Evolutionary conservation across 2,888 invertebrate genomes (phyloP).

Genomic region (Diadromus collaris): DNA sequence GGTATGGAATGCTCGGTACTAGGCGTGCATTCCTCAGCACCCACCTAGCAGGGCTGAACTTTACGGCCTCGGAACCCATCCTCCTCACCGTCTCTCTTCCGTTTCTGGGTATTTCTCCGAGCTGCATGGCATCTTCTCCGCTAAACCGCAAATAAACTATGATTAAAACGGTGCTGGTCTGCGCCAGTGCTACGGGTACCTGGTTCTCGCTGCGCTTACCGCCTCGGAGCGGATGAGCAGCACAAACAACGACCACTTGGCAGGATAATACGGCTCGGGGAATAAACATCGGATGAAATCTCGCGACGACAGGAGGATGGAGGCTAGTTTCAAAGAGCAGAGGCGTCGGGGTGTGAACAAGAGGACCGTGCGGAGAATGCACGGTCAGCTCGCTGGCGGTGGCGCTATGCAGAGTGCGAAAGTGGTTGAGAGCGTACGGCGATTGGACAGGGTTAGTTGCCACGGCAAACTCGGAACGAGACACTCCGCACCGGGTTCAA

Average conservation of each 20-base stretch:
- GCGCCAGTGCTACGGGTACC: constrained; percentile 48
- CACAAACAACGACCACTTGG: constrained; percentile 28
- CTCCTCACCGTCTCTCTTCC: constrained; percentile 36
- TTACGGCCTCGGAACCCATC: background rate
- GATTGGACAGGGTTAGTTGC: constrained; percentile 22
- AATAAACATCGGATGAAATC: constrained; percentile 44
- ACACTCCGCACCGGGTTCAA: background rate
- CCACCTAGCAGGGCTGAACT: too few species aligned
- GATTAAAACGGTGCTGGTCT: constrained; percentile 67
- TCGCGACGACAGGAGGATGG: constrained; percentile 23
- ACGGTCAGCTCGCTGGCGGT: constrained; percentile 3
- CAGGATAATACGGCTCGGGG: constrained; percentile 53
- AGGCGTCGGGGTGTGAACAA: constrained; percentile 3
- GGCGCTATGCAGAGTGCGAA: constrained; percentile 16
- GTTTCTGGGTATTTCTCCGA: constrained; percentile 18
- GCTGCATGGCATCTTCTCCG: constrained; percentile 36
- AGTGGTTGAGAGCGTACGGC: constrained; percentile 18
- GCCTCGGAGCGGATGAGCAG: background rate
- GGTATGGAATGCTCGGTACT: too few species aligned
- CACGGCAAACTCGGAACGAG: constrained; percentile 40
- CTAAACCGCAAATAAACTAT: constrained; percentile 65
- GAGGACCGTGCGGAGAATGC: constrained; percentile 31
- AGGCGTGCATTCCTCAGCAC: too few species aligned
- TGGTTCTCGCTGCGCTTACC: constrained; percentile 27
- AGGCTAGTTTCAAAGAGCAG: constrained; percentile 7